These are phyloP conservation scores for Lacerta agilis DNA, from an alignment of 2,797 vertebrate species.

Conservation along the genomic window DNA sequence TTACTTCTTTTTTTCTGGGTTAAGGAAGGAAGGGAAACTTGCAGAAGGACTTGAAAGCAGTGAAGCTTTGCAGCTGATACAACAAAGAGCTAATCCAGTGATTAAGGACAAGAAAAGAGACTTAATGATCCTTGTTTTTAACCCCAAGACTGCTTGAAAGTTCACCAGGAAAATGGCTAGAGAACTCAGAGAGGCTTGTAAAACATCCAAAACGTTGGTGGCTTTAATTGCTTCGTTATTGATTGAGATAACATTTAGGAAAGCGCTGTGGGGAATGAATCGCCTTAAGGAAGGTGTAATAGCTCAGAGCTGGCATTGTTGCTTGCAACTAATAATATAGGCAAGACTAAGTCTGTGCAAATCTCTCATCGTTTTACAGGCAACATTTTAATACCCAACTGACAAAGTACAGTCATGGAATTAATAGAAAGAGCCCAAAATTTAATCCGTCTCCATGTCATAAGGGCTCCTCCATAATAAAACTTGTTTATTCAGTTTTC, in stretches of 20 bases:
- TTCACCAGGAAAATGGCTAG: constrained; percentile 19
- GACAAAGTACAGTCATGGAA: background rate
- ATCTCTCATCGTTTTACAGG: constrained; percentile 30
- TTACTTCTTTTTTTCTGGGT: background rate
- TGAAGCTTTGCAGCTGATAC: constrained; percentile 23
- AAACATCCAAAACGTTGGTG: constrained; percentile 31
- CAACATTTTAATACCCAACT: constrained; percentile 29
- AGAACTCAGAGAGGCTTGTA: constrained; percentile 43
- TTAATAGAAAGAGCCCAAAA: constrained; percentile 17
- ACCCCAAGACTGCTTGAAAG: constrained; percentile 30
- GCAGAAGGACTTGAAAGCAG: background rate
- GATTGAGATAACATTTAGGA: constrained; percentile 66
- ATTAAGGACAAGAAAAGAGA: constrained; percentile 33
- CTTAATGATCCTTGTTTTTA: background rate
- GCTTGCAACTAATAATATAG: constrained; percentile 35
- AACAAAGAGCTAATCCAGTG: constrained; percentile 27
- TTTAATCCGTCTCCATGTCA: background rate
- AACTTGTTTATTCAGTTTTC: too few species aligned
- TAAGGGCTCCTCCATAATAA: background rate
- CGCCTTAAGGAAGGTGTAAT: constrained; percentile 44
- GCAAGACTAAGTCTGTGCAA: constrained; percentile 34
- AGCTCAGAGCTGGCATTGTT: constrained; percentile 16
- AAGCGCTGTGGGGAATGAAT: constrained; percentile 41
- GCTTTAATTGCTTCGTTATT: constrained; percentile 66
- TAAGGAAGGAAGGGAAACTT: background rate